Conservation (phyloP, 1,140 invertebrate genomes). For the Solenopsis fugax region DNA sequence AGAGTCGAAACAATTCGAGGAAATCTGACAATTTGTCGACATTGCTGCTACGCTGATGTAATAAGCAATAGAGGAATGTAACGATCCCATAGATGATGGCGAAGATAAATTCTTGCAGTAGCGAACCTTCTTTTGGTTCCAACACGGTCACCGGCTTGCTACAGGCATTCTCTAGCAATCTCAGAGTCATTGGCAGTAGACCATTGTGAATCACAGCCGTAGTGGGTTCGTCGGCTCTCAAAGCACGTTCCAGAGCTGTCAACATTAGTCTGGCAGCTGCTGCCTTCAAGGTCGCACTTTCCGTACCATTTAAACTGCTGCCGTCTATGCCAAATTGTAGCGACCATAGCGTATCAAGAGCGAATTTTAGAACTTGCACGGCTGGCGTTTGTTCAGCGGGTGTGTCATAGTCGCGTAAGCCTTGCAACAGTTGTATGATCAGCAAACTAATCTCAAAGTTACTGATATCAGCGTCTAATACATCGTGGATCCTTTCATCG, state of each 20-base stretch:
- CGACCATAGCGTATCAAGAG: constrained; percentile 88
- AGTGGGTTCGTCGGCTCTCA: constrained; percentile 88
- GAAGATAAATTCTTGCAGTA: constrained; percentile 89
- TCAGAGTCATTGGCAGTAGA: constrained; percentile 88
- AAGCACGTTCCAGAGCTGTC: constrained; percentile 87
- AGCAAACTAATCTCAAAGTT: constrained; percentile 88
- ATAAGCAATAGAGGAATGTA: constrained; percentile 88
- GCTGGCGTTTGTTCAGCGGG: constrained; percentile 87
- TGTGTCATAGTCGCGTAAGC: constrained; percentile 88
- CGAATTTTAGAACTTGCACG: constrained; percentile 89
- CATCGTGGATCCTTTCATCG: constrained; percentile 86
- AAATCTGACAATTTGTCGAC: constrained; percentile 88
- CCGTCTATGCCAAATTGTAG: constrained; percentile 87
- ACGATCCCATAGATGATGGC: constrained; percentile 88
- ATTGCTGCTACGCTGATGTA: constrained; percentile 86
- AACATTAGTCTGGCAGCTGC: constrained; percentile 88
- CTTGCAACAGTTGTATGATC: constrained; percentile 88
- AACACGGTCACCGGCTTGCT: constrained; percentile 74
- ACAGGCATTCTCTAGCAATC: constrained; percentile 88
- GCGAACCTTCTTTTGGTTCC: constrained; percentile 81
- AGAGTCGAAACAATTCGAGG: constrained; percentile 88
- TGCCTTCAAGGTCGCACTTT: constrained; percentile 87
- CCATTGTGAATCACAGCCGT: constrained; percentile 89
- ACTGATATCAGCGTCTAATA: constrained; percentile 87
- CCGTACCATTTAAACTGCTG: constrained; percentile 72